These are phyloP conservation scores for Eupithecia subumbrata DNA, from an alignment of 2,888 invertebrate species.

Conservation along the genomic window DNA sequence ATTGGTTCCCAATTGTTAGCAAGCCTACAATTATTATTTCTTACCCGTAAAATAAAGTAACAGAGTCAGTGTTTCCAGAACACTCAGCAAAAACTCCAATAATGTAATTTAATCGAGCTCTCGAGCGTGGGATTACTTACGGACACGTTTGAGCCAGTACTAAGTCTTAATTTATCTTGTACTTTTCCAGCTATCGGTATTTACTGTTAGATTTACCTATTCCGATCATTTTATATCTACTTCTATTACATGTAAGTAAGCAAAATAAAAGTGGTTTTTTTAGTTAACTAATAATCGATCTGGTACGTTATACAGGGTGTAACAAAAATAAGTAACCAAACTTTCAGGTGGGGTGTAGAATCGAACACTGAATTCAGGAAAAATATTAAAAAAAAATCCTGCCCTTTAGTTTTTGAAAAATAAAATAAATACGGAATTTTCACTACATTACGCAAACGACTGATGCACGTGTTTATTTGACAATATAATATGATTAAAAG, in stretches of 20 bases:
- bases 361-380: too few relatives aligned
- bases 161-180: conserved; percentile 71
- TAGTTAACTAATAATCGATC: neutral
- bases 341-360: too few relatives aligned
- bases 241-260: neutral
- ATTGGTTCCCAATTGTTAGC: neutral
- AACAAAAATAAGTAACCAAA: too few relatives aligned
- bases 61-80: conserved; percentile 40
- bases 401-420: too few relatives aligned
- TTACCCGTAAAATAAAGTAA: neutral
- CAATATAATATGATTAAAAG: too few relatives aligned
- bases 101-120: conserved; percentile 71
- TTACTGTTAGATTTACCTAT: conserved; percentile 51
- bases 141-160: conserved; percentile 71
- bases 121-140: conserved; percentile 75
- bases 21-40: neutral
- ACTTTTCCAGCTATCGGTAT: conserved; percentile 74
- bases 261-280: neutral
- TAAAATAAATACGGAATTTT: too few relatives aligned
- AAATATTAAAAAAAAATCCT: too few relatives aligned
- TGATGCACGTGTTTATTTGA: too few relatives aligned
- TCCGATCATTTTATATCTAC: neutral
- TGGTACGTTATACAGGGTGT: too few relatives aligned
- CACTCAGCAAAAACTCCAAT: conserved; percentile 65
- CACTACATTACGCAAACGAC: too few relatives aligned